Conservation (phyloP, 2,113 vertebrate genomes). For the Stigmatopora nigra region DNA sequence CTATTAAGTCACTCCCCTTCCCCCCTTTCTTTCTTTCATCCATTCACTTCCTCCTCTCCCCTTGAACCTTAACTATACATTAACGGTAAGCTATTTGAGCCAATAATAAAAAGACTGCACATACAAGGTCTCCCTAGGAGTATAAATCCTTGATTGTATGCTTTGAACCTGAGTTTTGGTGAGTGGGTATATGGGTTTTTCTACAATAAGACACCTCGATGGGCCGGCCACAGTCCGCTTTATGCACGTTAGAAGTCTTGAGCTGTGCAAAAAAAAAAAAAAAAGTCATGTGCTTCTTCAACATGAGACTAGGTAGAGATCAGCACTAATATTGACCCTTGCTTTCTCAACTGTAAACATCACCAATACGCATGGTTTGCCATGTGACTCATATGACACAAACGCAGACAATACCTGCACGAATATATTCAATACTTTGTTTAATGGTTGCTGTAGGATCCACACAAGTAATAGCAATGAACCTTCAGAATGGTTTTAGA, state of each 20-base stretch:
- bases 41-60: constrained; percentile 28
- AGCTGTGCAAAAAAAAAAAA: background rate
- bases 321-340: background rate
- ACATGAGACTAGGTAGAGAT: constrained; percentile 1
- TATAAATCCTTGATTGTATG: constrained; percentile 37
- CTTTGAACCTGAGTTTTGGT: constrained; percentile 40
- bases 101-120: constrained; percentile 48
- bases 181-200: background rate
- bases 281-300: background rate
- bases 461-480: background rate
- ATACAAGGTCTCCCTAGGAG: constrained; percentile 53
- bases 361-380: constrained; percentile 9
- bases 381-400: constrained; percentile 16
- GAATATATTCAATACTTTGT: constrained; percentile 15
- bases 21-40: constrained; percentile 29
- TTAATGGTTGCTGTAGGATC: constrained; percentile 17
- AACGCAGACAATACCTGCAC: constrained; percentile 7
- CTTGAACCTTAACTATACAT: constrained; percentile 59
- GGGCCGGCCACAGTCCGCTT: background rate
- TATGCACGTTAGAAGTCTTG: background rate
- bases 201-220: constrained; percentile 20
- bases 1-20: constrained; percentile 35
- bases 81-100: constrained; percentile 53
- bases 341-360: constrained; percentile 1
- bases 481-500: too few relatives aligned